Evolutionary conservation across 2,888 invertebrate genomes (phyloP), one percentile per base, ranked within the genome.

Genomic region (Glyphotaelius pellucidus): DNA sequence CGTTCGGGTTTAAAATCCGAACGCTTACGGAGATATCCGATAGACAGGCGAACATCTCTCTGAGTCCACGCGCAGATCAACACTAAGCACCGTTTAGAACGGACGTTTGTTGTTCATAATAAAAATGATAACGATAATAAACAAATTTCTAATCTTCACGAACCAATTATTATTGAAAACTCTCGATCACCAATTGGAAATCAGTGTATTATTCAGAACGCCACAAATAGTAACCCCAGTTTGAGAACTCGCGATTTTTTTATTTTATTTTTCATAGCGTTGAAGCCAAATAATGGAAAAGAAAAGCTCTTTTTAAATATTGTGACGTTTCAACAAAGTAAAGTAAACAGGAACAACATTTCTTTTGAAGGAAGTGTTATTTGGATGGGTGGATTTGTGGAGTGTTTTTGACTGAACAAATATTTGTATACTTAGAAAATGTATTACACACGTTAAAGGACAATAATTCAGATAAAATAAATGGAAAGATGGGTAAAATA

Each of bases 311-410:
- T 30, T 47, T 87, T 87, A 87, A 52, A 87, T 87, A 31, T 47
- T 52, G 86, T 47, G 52, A 67, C 52, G 52, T 87, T 87, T 67
- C 87, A 42, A 86, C 86, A 86, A 86, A 86, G 42, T 52, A 31
- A 47, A 31, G 31, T 67, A 87, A 42, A 87, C 15, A 87, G 47
- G 47, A 47, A 87, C 42, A 47, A 47, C 87, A 35, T 84, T 84
- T 32, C 19, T 84, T 84, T 84, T 32, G 35, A 84, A 19, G 35
- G 84, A 84, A 35, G 84, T 32, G 84, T 32, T 32, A 25, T 25
- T 25, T 84, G 35, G 25, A 38, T 25, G 35, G 38, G 35, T 84
- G 35, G 84, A 32, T 81, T n/a, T 35, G 35, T 35, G 19, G 30
- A 25, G 35, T 84, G 31, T 81, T 81, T 81, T 81, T 14, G 7